These are phyloP conservation scores for Syngnathoides biaculeatus DNA, from an alignment of 2,113 vertebrate genomes.

Conservation along the genomic window DNA sequence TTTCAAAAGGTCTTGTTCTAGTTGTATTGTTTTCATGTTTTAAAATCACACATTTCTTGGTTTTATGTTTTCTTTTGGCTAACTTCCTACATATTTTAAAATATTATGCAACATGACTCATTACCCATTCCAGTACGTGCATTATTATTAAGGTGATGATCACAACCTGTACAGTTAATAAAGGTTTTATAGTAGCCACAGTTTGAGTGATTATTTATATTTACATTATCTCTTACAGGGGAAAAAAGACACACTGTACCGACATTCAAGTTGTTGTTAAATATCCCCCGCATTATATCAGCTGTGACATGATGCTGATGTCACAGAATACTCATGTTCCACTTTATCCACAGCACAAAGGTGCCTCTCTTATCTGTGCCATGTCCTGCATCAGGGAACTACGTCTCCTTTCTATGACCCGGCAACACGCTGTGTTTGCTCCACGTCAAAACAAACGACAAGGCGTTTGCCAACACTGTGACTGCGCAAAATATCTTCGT, in stretches of 20 bases:
- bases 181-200: neutral
- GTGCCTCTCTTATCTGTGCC: neutral
- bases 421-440: neutral
- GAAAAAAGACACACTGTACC: neutral
- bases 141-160: no score
- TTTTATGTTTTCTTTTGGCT: no score
- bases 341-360: slow-evolving; percentile 3
- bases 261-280: neutral
- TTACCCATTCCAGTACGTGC: no score
- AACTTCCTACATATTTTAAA: no score
- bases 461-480: neutral
- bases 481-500: neutral
- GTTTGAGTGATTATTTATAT: neutral
- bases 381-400: neutral
- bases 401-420: slow-evolving; percentile 1
- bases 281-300: neutral
- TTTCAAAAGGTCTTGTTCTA: no score
- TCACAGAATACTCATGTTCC: neutral
- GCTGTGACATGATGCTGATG: neutral
- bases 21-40: no score
- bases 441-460: slow-evolving; percentile 6
- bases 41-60: no score
- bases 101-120: no score
- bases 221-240: neutral
- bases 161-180: neutral